Base-by-base conservation (phyloP, 1,140 invertebrate species). In the Diorhabda elongata region DNA sequence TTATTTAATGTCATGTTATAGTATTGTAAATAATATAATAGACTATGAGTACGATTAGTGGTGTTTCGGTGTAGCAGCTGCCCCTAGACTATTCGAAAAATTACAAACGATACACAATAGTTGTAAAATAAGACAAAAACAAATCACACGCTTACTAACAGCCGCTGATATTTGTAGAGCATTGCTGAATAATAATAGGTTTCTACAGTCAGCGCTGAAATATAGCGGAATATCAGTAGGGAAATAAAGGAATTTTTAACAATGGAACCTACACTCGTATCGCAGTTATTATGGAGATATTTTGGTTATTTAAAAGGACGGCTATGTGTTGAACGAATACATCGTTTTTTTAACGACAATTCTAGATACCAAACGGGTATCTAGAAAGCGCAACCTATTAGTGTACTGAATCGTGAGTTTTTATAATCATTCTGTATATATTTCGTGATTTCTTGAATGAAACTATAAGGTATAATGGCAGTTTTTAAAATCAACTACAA, bases 231-330 rank as follows among this genome's bases (percentile, higher is more conserved):
- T 61, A 61, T 61, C 59, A 43, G 42, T 42, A 4, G 26, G 59
- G 59, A 61, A 61, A 61, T 61, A 61, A 61, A 61, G 42, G 59
- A 4, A 26, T 61, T 42, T 41, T n/a, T 61, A 61, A 61, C 59
- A 61, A 61, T 61, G 59, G 42, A 42, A 26, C 41, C 7, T 26
- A 43, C 26, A 42, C 9, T 61, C 59, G 59, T 3, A 4, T 61
- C 47, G 47, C n/a, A n/a, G 6, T 8, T 52, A 52, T 52, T 52
- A 52, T 52, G 47, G 47, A 52, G 47, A 52, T 52, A 52, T 52
- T 52, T 52, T 52, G 47, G 6, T 52, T 3, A n/a, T 52, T 3
- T 8, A 52, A 52, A 52, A 52, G n/a, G 47, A 8, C 47, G n/a
- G 47, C 2, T 8, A 6, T 52, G 47, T 52, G 47, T 52, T 52